Conservation (phyloP, 2,888 invertebrate genomes). For the Melanargia galathea region DNA sequence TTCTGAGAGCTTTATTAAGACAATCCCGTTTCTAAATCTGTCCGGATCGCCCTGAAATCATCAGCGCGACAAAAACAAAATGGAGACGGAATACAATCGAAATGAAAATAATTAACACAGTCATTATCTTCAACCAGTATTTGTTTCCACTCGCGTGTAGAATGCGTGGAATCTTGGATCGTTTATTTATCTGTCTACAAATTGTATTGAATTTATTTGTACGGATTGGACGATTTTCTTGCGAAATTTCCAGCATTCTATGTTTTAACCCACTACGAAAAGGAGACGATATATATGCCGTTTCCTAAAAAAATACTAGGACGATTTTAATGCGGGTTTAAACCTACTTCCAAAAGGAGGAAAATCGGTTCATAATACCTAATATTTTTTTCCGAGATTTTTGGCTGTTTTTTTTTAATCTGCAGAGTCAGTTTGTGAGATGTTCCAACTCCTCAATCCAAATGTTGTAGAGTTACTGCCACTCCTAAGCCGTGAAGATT, state of each 20-base stretch:
- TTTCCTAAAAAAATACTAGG: too few species aligned
- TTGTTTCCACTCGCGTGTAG: conserved; percentile 1
- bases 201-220: not conserved
- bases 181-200: not conserved
- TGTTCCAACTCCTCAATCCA: too few species aligned
- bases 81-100: not conserved
- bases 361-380: too few species aligned
- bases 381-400: too few species aligned
- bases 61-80: conserved; percentile 23
- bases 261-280: too few species aligned
- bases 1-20: conserved; percentile 41
- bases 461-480: too few species aligned
- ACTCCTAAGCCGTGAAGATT: too few species aligned
- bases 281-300: too few species aligned
- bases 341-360: too few species aligned
- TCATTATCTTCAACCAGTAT: conserved; percentile 16
- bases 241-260: not conserved
- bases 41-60: conserved; percentile 30
- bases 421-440: not conserved
- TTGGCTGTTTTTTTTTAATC: too few species aligned
- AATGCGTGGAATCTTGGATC: not conserved
- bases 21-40: conserved; percentile 39
- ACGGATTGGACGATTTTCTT: not conserved
- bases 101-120: conserved; percentile 28
- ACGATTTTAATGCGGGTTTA: too few species aligned